phyloP scores from a whole-genome alignment of 2,888 invertebrate species.

The Macrosoma leucophasiata region DNA sequence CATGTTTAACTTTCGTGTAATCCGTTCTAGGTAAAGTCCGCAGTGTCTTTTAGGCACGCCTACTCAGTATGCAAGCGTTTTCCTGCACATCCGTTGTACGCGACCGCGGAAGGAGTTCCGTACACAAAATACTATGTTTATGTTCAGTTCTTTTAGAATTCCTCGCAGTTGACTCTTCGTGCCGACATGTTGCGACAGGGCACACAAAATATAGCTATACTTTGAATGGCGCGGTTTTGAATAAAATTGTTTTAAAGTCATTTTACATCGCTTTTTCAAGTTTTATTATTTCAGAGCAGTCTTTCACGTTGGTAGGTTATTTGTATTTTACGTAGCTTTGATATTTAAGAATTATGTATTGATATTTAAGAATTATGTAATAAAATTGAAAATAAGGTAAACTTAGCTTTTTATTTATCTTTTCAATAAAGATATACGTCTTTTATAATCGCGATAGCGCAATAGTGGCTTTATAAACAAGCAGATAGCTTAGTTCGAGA shows the following conservation, averaged over 20 bases:
- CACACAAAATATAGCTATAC: slow-evolving; percentile 50
- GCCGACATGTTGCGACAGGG: slow-evolving; percentile 58
- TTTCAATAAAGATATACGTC: no score
- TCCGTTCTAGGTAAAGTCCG: slow-evolving; percentile 68
- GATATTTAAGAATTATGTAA: no score
- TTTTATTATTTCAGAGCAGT: slow-evolving; percentile 11
- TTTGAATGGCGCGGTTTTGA: slow-evolving; percentile 15
- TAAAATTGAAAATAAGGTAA: no score
- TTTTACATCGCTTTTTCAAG: not conserved
- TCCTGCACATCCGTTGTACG: slow-evolving; percentile 71
- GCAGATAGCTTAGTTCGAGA: slow-evolving; percentile 66
- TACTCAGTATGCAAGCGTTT: slow-evolving; percentile 75
- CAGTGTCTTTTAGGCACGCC: slow-evolving; percentile 74
- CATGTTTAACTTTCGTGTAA: slow-evolving; percentile 70
- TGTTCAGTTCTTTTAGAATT: slow-evolving; percentile 70
- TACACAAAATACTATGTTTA: slow-evolving; percentile 72
- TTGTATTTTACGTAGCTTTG: not conserved
- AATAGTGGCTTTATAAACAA: slow-evolving; percentile 55
- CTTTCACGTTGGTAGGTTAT: not conserved
- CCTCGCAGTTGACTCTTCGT: slow-evolving; percentile 66
- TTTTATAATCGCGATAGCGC: no score
- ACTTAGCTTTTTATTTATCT: no score
- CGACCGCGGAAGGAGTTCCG: slow-evolving; percentile 70
- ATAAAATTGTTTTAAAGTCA: slow-evolving; percentile 9
- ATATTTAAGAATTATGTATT: no score